Percentiles rank a stretch among this genome's conserved stretches.
These are phyloP conservation scores for Pluvianellus socialis DNA, from an alignment of 2,113 vertebrate genomes.

Conservation along the genomic window DNA sequence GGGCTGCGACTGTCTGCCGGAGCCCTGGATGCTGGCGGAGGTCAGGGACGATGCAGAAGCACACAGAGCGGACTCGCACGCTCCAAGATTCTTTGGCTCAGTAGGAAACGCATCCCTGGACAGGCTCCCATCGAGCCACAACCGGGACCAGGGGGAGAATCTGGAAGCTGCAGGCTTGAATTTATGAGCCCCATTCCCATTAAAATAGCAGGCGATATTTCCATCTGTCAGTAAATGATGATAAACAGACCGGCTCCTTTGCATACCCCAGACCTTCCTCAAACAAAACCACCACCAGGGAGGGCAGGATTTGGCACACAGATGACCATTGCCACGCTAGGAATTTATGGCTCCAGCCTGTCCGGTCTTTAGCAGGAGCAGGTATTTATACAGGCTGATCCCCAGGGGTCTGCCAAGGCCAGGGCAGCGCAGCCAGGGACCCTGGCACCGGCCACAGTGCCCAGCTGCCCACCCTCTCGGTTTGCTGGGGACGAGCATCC, in stretches of 20 bases:
- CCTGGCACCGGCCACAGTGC: background rate
- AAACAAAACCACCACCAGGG: background rate
- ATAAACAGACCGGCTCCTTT: background rate
- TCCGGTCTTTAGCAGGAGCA: background rate
- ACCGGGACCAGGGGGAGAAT: background rate
- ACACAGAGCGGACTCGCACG: background rate
- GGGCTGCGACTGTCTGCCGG: background rate
- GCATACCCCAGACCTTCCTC: background rate
- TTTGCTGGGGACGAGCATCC: background rate
- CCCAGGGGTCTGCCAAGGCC: background rate
- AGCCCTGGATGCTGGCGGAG: background rate
- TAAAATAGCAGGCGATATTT: slow-evolving; percentile 23
- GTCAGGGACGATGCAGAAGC: background rate
- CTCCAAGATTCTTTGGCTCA: background rate
- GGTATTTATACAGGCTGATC: background rate
- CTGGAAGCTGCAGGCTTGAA: slow-evolving; percentile 38
- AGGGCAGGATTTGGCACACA: background rate
- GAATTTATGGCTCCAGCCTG: background rate
- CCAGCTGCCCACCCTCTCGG: background rate
- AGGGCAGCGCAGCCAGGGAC: background rate
- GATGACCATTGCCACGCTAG: background rate
- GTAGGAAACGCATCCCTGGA: background rate
- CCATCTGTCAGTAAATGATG: background rate
- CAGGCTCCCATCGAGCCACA: background rate
- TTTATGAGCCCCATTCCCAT: slow-evolving; percentile 36